phyloP scores from a whole-genome alignment of 2,797 vertebrate genomes.

The Hyperoplus lanceolatus region DNA sequence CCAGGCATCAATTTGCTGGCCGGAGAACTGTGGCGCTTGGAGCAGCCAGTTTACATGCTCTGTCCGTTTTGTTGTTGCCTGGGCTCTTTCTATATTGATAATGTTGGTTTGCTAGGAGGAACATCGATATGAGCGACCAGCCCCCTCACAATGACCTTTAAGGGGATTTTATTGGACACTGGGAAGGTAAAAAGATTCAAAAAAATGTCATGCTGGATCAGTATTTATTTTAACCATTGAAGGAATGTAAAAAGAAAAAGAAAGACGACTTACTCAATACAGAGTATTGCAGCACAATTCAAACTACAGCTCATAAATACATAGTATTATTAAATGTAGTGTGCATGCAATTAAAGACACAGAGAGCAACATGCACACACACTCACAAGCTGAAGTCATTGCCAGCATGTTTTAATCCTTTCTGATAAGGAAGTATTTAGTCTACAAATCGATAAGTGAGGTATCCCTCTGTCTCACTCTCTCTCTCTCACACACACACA shows the following conservation, averaged over 20 bases:
- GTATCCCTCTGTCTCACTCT: constrained; percentile 1
- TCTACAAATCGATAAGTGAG: constrained; percentile 16
- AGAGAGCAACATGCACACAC: background rate
- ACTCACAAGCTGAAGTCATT: constrained; percentile 13
- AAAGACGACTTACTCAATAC: background rate
- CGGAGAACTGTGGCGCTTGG: constrained; percentile 46
- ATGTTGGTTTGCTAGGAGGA: constrained; percentile 23
- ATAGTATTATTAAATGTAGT: background rate
- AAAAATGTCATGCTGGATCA: background rate
- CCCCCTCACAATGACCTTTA: constrained; percentile 18
- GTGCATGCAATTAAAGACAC: constrained; percentile 1
- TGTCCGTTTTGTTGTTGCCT: constrained; percentile 51
- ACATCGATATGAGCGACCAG: constrained; percentile 6
- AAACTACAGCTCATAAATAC: background rate
- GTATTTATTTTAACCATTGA: background rate
- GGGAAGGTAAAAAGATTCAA: constrained; percentile 14
- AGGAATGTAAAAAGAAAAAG: background rate
- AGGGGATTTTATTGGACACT: background rate
- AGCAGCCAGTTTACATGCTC: constrained; percentile 53
- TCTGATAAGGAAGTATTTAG: constrained; percentile 38
- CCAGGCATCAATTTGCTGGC: constrained; percentile 68
- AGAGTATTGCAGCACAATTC: background rate
- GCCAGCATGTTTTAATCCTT: constrained; percentile 28
- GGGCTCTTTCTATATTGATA: constrained; percentile 38
- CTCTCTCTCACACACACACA: background rate